Percentiles rank a stretch among this genome's conserved stretches.
Evolutionary conservation across 2,113 vertebrate genomes (phyloP).

Genomic region (Thamnophis sirtalis): DNA sequence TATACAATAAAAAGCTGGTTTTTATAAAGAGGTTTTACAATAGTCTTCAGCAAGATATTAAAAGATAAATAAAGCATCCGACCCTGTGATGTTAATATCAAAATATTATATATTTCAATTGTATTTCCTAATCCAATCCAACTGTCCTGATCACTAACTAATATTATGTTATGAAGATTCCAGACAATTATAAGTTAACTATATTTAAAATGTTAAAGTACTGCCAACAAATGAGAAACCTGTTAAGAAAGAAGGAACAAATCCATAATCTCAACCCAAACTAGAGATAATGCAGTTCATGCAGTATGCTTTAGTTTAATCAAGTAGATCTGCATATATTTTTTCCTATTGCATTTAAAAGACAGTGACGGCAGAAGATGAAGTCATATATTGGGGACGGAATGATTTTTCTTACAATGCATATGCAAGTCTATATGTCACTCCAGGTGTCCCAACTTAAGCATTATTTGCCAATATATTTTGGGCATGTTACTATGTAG

Average conservation of each 20-base stretch:
- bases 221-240: background rate
- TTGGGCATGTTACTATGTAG: background rate
- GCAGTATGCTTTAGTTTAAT: background rate
- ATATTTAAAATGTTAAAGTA: background rate
- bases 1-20: background rate
- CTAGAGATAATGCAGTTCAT: background rate
- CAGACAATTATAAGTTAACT: background rate
- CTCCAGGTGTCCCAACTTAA: background rate
- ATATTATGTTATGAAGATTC: background rate
- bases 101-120: background rate
- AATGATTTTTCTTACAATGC: background rate
- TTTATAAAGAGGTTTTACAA: background rate
- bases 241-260: background rate
- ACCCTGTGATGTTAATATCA: background rate
- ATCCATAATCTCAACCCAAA: background rate
- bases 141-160: background rate
- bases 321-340: background rate
- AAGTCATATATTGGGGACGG: background rate
- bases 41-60: background rate
- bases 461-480: background rate
- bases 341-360: background rate
- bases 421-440: background rate
- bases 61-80: background rate
- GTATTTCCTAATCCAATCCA: background rate
- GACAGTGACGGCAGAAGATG: background rate